phyloP scores from a whole-genome alignment of 92 coral and sea anemone genomes.

The Nematostella vectensis region DNA sequence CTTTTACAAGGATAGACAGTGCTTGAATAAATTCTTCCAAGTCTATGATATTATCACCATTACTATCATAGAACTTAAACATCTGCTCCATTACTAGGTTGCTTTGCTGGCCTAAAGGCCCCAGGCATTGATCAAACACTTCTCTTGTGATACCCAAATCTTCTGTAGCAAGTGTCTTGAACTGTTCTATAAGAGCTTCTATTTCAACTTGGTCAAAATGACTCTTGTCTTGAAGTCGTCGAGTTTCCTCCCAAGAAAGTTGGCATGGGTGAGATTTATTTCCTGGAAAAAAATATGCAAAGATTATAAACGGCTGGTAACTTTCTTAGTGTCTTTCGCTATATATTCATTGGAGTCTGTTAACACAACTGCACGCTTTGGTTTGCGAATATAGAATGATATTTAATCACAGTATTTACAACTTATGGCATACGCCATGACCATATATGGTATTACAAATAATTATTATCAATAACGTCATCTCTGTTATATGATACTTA shows the following conservation, averaged over 20 bases:
- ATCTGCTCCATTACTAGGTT: conserved; percentile 97
- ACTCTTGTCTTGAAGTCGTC: conserved; percentile 46
- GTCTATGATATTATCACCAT: conserved; percentile 68
- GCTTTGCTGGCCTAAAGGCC: conserved; percentile 83
- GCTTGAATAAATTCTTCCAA: conserved; percentile 84
- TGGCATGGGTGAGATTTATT: conserved; percentile 64
- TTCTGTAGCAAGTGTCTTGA: conserved; percentile 83
- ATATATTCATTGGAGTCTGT: too few relatives aligned
- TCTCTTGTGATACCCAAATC: conserved; percentile 81
- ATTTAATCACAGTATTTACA: too few relatives aligned
- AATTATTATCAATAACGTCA: too few relatives aligned
- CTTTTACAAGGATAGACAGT: conserved; percentile 85
- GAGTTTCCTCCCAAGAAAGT: conserved; percentile 75
- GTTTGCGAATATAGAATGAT: too few relatives aligned
- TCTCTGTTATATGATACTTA: too few relatives aligned
- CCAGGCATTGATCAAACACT: conserved; percentile 91
- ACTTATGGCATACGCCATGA: too few relatives aligned
- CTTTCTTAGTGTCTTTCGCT: too few relatives aligned
- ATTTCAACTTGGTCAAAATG: conserved; percentile 91
- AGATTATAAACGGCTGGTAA: not conserved
- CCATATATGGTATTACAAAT: too few relatives aligned
- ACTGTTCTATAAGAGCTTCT: conserved; percentile 86
- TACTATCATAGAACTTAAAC: conserved; percentile 91
- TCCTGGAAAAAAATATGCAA: conserved; percentile 43
- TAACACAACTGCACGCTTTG: too few relatives aligned